Conservation (phyloP, 1,140 invertebrate species). For the Oryctes rhinoceros region DNA sequence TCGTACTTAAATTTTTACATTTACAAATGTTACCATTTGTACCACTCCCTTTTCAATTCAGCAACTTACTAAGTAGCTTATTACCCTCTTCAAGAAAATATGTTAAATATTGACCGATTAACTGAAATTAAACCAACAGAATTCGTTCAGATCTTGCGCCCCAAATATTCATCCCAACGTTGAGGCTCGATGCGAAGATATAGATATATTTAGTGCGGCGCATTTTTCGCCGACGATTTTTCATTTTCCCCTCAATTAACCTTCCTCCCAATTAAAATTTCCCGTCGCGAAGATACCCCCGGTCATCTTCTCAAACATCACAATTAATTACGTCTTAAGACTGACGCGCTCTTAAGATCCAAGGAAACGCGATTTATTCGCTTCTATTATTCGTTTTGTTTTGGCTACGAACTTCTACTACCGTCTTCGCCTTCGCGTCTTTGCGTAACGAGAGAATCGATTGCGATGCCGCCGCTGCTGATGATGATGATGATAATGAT, state of each 20-base stretch:
- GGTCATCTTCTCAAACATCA: background rate
- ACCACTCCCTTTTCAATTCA: too few relatives aligned
- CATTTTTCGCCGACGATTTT: background rate
- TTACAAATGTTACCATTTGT: too few relatives aligned
- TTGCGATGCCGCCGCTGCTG: background rate
- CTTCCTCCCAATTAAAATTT: background rate
- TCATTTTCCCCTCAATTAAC: conserved; percentile 3
- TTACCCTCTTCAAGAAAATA: too few relatives aligned
- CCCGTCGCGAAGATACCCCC: background rate
- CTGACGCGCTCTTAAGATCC: background rate
- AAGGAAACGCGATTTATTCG: background rate
- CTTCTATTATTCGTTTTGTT: background rate
- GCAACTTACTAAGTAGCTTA: too few relatives aligned
- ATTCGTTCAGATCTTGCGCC: too few relatives aligned
- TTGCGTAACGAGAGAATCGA: too few relatives aligned
- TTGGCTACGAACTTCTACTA: background rate
- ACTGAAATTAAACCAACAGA: too few relatives aligned
- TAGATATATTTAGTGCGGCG: too few relatives aligned
- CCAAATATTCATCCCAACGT: too few relatives aligned
- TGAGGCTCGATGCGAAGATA: too few relatives aligned
- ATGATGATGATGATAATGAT: background rate
- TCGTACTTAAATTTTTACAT: too few relatives aligned
- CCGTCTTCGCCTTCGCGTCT: background rate
- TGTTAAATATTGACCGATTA: too few relatives aligned
- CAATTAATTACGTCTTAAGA: conserved; percentile 12